Percentiles rank a stretch among this genome's conserved stretches.
Evolutionary conservation across 23 tunicate genomes (phyloP).

Genomic region (Diplosoma virens): DNA sequence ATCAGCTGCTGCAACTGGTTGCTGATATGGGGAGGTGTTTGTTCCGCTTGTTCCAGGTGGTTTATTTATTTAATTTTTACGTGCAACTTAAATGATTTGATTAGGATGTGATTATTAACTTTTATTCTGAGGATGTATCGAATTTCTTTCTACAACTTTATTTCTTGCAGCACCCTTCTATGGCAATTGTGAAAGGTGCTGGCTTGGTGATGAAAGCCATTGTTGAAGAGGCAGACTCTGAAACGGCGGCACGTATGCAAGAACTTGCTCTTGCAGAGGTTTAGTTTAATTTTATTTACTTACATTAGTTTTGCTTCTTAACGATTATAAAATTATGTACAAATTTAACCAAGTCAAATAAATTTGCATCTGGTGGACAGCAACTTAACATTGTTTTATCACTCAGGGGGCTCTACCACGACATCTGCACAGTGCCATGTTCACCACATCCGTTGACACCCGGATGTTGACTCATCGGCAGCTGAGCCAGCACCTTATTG

Average conservation of each 20-base stretch:
- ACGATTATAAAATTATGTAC: too few species aligned
- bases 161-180: slow-evolving; percentile 86
- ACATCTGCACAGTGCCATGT: slow-evolving; percentile 92
- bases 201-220: slow-evolving; percentile 98
- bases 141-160: too few species aligned
- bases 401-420: slow-evolving; percentile 87
- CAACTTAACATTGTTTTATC: neutral
- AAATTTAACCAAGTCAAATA: too few species aligned
- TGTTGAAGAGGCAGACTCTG: slow-evolving; percentile 91
- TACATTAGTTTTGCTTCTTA: too few species aligned
- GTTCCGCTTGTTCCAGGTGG: slow-evolving; percentile 82
- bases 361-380: neutral
- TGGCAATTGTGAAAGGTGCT: slow-evolving; percentile 98
- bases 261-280: slow-evolving; percentile 92
- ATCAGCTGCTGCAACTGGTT: slow-evolving; percentile 75
- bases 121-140: too few species aligned
- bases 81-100: too few species aligned
- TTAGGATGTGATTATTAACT: too few species aligned
- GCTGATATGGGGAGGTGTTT: slow-evolving; percentile 92
- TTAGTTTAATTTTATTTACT: neutral
- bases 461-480: slow-evolving; percentile 78
- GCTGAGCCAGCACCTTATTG: slow-evolving; percentile 85
- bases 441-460: slow-evolving; percentile 71
- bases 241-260: slow-evolving; percentile 93
- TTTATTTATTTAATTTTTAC: too few species aligned